Percentiles rank a stretch among this genome's conserved stretches.
phyloP scores from a whole-genome alignment of 2,113 vertebrate genomes.

The Tautogolabrus adspersus region DNA sequence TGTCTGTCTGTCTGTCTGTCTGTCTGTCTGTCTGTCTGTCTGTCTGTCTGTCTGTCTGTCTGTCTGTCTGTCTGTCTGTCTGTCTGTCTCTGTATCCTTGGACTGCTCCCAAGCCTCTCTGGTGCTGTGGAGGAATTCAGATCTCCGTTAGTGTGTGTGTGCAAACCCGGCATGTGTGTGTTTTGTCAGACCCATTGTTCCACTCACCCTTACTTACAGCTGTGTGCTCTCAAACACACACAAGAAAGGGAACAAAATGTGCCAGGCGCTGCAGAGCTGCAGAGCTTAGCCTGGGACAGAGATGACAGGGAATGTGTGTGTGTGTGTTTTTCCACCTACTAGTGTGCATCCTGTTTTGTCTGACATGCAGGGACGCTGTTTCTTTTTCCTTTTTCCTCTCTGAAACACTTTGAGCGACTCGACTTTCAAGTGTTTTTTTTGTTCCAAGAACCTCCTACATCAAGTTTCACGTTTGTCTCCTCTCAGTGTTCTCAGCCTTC shows the following conservation, averaged over 20 bases:
- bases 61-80: slow-evolving; percentile 5
- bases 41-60: slow-evolving; percentile 4
- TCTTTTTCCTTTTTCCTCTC: slow-evolving; percentile 44
- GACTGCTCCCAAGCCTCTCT: slow-evolving; percentile 38
- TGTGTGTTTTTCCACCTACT: slow-evolving; percentile 12
- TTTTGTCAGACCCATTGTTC: slow-evolving; percentile 54
- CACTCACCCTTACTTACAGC: slow-evolving; percentile 23
- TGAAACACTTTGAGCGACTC: slow-evolving; percentile 54
- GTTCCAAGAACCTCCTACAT: slow-evolving; percentile 56
- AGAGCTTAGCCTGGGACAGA: slow-evolving; percentile 49
- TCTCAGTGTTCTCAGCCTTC: slow-evolving; percentile 49
- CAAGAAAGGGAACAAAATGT: slow-evolving; percentile 26
- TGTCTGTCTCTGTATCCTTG: slow-evolving; percentile 37
- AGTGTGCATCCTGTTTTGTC: slow-evolving; percentile 55
- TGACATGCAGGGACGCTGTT: slow-evolving; percentile 53
- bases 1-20: slow-evolving; percentile 7
- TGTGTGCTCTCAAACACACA: slow-evolving; percentile 26
- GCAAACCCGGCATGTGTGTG: slow-evolving; percentile 7
- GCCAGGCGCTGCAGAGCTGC: slow-evolving; percentile 47
- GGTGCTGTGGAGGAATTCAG: slow-evolving; percentile 55
- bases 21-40: slow-evolving; percentile 4
- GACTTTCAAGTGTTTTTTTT: slow-evolving; percentile 59
- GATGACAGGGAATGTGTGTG: slow-evolving; percentile 20
- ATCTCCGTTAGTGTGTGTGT: slow-evolving; percentile 22
- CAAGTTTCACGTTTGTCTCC: slow-evolving; percentile 61